Evolutionary conservation across 2,113 vertebrate species (phyloP).

Genomic region (Coturnix japonica): DNA sequence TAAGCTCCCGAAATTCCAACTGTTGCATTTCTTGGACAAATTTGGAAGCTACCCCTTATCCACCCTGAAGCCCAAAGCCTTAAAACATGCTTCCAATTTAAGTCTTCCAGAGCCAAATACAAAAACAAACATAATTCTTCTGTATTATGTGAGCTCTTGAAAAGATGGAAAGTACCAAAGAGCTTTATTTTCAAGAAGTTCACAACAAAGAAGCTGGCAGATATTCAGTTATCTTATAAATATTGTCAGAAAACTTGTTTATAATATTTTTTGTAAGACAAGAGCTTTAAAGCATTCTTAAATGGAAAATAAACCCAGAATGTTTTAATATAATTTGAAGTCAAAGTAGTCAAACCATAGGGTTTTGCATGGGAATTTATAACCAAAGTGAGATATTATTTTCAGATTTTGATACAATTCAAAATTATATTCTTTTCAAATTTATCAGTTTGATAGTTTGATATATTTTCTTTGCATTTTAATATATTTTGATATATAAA

Average conservation of each 20-base stretch:
- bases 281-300: not conserved
- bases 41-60: not conserved
- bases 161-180: slow-evolving; percentile 28
- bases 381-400: not conserved
- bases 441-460: not conserved
- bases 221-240: slow-evolving; percentile 7
- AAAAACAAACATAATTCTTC: slow-evolving; percentile 28
- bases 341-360: not conserved
- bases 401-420: not conserved
- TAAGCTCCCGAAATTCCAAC: slow-evolving; percentile 7
- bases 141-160: not conserved
- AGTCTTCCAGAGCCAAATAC: not conserved
- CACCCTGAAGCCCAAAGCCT: not conserved
- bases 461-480: not conserved
- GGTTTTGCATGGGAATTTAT: not conserved
- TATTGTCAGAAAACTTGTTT: slow-evolving; percentile 5
- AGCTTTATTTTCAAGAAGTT: slow-evolving; percentile 6
- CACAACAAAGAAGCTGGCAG: slow-evolving; percentile 10
- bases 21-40: not conserved
- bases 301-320: not conserved
- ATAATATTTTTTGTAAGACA: not conserved
- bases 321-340: not conserved
- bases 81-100: not conserved
- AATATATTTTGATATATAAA: not conserved
- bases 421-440: not conserved